Evolutionary conservation across 2,888 invertebrate genomes (phyloP).

Genomic region (Rotaria socialis): DNA sequence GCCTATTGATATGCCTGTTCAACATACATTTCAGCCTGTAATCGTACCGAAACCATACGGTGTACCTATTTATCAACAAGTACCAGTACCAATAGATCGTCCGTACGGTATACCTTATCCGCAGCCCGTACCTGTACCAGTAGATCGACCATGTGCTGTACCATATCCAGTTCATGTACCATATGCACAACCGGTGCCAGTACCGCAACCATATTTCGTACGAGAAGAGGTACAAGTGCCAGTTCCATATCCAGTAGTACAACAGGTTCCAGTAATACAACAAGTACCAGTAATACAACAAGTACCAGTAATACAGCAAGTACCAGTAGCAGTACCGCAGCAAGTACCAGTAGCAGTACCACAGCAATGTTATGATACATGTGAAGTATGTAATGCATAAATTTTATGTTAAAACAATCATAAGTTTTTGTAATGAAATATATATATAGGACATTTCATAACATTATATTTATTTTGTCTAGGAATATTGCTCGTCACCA

Average conservation of each 20-base stretch:
- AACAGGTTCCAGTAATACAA: no score
- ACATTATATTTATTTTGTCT: neutral
- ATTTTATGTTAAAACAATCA: neutral
- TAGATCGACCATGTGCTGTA: no score
- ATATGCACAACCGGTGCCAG: neutral
- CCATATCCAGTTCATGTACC: neutral
- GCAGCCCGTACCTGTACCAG: neutral
- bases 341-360: neutral
- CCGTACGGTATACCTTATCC: neutral
- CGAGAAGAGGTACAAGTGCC: neutral
- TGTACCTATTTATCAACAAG: neutral
- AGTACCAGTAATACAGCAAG: no score
- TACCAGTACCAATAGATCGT: neutral
- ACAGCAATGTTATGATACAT: no score
- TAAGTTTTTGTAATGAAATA: neutral
- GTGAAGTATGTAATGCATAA: no score
- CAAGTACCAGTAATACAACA: no score
- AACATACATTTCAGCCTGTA: neutral
- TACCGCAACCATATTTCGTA: neutral
- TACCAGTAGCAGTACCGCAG: neutral
- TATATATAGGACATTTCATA: neutral
- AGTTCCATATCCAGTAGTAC: neutral
- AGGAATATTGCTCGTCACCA: neutral
- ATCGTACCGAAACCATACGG: neutral
- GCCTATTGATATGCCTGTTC: conserved; percentile 3